These are phyloP conservation scores for Nylanderia fulva DNA, from an alignment of 1,140 invertebrate species.

Conservation along the genomic window DNA sequence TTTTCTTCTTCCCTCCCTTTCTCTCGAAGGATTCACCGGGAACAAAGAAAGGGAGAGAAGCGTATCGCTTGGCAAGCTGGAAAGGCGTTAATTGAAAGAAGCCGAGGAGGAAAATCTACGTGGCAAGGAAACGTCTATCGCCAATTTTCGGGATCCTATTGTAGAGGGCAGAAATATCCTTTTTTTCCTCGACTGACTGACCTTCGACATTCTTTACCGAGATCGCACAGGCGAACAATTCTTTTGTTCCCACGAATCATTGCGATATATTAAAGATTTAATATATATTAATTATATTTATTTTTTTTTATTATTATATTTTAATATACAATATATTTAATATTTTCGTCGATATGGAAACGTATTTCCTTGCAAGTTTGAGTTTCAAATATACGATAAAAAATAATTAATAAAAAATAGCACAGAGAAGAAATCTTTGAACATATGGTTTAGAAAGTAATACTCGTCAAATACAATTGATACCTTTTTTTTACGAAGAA, in stretches of 20 bases:
- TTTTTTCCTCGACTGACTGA: background rate
- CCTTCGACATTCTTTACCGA: background rate
- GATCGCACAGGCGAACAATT: no score
- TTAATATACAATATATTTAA: no score
- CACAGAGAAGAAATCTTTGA: background rate
- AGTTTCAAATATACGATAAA: background rate
- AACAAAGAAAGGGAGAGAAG: constrained; percentile 76
- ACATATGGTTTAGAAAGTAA: background rate
- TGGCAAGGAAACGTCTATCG: constrained; percentile 51
- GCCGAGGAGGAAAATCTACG: constrained; percentile 66
- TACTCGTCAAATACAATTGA: background rate
- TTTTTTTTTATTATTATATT: no score
- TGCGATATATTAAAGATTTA: no score
- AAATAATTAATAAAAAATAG: no score
- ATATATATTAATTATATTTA: no score
- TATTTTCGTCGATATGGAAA: no score
- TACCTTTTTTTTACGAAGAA: background rate
- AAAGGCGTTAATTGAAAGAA: constrained; percentile 83
- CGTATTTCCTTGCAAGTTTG: background rate
- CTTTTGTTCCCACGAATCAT: no score
- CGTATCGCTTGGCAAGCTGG: constrained; percentile 65
- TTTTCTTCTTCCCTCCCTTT: background rate
- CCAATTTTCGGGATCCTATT: constrained; percentile 66
- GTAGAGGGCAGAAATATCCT: constrained; percentile 28
- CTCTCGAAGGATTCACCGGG: constrained; percentile 38